Conservation (phyloP, 1,140 invertebrate species). For the Teleopsis dalmanni region DNA sequence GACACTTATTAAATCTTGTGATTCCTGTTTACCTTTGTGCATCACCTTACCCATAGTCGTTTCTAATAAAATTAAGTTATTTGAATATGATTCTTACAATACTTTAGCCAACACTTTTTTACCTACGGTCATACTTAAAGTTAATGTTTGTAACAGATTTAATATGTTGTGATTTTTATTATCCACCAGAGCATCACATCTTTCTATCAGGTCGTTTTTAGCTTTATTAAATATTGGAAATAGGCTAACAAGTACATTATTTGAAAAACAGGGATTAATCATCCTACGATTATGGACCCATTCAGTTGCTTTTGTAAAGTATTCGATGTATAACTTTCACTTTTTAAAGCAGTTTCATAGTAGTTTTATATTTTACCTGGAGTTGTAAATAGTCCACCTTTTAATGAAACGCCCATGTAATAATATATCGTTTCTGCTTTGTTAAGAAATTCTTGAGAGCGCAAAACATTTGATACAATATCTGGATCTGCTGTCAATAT, state of each 20-base stretch:
- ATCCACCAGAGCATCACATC: background rate
- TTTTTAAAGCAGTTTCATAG: no score
- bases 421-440: constrained; percentile 1
- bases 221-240: constrained; percentile 4
- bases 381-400: background rate
- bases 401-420: background rate
- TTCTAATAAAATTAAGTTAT: background rate
- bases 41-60: constrained; percentile 10
- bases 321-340: no score
- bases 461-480: background rate
- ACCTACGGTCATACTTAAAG: background rate
- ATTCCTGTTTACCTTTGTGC: constrained; percentile 4
- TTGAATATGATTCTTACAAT: background rate
- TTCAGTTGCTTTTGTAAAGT: background rate
- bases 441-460: background rate
- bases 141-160: background rate
- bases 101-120: background rate
- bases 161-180: background rate
- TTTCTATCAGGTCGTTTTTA: constrained; percentile 1
- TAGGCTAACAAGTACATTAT: background rate
- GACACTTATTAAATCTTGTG: background rate
- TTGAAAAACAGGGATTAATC: constrained; percentile 1
- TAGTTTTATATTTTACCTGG: no score
- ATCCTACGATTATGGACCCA: constrained; percentile 1
- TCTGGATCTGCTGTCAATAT: constrained; percentile 4